A percentile compares a stretch with the other conserved stretches of the same genome.
Evolutionary conservation across 2,888 invertebrate genomes (phyloP).

Genomic region (Sclerodermus sp.): DNA sequence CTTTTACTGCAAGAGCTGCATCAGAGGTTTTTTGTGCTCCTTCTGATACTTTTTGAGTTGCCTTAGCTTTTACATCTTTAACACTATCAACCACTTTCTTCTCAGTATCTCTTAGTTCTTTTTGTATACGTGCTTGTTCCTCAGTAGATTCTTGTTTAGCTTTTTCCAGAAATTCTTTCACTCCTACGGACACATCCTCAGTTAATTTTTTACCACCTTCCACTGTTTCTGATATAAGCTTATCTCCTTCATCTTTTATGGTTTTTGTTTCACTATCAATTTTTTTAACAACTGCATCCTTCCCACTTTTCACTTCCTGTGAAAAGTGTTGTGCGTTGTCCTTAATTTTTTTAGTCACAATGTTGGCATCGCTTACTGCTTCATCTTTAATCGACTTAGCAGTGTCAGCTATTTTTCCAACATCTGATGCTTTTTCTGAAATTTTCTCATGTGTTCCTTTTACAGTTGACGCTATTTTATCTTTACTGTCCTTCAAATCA

Average conservation of each 20-base stretch:
- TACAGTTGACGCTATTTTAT: slow-evolving; percentile 52
- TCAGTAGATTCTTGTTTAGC: slow-evolving; percentile 11
- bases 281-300: slow-evolving; percentile 6
- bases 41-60: slow-evolving; percentile 8
- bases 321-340: slow-evolving; percentile 14
- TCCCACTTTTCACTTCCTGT: slow-evolving; percentile 13
- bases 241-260: no score
- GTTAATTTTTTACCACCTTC: no score
- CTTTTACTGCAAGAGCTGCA: slow-evolving; percentile 9
- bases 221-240: no score
- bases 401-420: slow-evolving; percentile 16
- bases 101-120: slow-evolving; percentile 28
- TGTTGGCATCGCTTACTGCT: slow-evolving; percentile 3
- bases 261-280: slow-evolving; percentile 15
- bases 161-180: no score
- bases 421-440: background rate
- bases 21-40: slow-evolving; percentile 12
- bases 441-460: slow-evolving; percentile 14
- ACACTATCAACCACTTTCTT: slow-evolving; percentile 17
- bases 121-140: no score
- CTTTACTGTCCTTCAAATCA: slow-evolving; percentile 7
- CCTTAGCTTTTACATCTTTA: slow-evolving; percentile 21
- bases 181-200: no score
- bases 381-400: slow-evolving; percentile 2
- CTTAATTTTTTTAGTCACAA: slow-evolving; percentile 16